Percentiles rank a stretch among this genome's conserved stretches.
Evolutionary conservation across 2,888 invertebrate genomes (phyloP).

Genomic region (Pterostichus niger): DNA sequence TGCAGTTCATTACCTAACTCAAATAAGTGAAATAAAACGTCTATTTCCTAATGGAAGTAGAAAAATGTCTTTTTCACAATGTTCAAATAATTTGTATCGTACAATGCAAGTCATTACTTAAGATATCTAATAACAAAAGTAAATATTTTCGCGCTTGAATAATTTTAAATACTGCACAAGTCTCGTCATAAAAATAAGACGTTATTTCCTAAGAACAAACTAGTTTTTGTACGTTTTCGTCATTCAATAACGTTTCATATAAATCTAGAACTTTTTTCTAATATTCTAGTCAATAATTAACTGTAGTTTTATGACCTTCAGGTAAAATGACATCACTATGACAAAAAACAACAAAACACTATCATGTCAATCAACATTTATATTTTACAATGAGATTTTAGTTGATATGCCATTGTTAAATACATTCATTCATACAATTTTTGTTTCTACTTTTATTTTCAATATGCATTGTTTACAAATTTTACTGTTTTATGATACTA

Average conservation of each 20-base stretch:
- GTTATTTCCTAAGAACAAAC: constrained; percentile 7
- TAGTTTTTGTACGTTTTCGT: constrained; percentile 1
- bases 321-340: constrained; percentile 12
- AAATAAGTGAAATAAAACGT: too few relatives aligned
- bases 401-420: constrained; percentile 8
- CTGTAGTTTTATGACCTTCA: constrained; percentile 28
- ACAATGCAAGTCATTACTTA: not conserved
- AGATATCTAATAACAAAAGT: not conserved
- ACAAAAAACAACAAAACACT: constrained; percentile 20
- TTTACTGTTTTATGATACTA: too few relatives aligned
- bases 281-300: constrained; percentile 21
- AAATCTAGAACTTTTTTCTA: not conserved
- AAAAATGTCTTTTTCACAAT: too few relatives aligned
- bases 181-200: not conserved
- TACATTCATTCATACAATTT: constrained; percentile 10
- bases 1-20: too few relatives aligned
- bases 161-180: not conserved
- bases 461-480: too few relatives aligned
- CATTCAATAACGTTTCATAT: constrained; percentile 15
- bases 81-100: not conserved
- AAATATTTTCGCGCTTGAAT: not conserved
- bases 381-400: not conserved
- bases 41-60: too few relatives aligned
- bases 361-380: not conserved
- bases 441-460: not conserved